Evolutionary conservation across 2,113 vertebrate genomes (phyloP), one percentile per base, ranked within the genome.

Genomic region (Hylia prasina): DNA sequence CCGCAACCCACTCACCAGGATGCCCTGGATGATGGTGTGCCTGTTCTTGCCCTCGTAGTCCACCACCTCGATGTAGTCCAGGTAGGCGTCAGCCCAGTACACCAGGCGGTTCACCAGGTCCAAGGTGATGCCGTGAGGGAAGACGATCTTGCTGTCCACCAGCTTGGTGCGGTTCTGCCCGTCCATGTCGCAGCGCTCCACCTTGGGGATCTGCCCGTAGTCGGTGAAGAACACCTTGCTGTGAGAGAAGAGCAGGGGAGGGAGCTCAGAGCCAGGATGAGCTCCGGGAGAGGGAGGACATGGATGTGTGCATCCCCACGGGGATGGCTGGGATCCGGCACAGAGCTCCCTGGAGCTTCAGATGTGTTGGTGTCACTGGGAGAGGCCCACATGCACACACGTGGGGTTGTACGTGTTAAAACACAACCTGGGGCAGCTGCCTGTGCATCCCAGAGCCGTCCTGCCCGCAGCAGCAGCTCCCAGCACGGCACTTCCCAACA

Each of bases 171-270:
- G 99, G 96, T 99, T 99, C 98, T 99, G 99, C 21, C 99, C 99
- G 0, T 99, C 99, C 99, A 99, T 99, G 96, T 99, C 99, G 0
- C 99, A 99, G 63, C 99, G 98, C 64, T 99, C 99, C 88, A 99
- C 99, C 96, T 99, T 99, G 4, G 99, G 99, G 40, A 99, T 99
- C 91, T 99, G 99, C 40, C 99, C 99, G 1, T 99, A 99, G 98
- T 99, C 99, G 0, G 99, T 99, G 98, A 99, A 99, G 97, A 99
- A 99, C 76, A 99, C 98, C 97, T 99, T 99, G 54, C 99, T 99
- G 97, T 2, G 45, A 7, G 82, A 80, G 51, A 81, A 85, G 77
- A 56, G 57, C 64, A 35, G 3, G 56, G 8, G 10, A 10, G 6
- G 13, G 10, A 80, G 50, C 89, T 95, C 72, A 95, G 94, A 73